Conservation (phyloP, 2,797 vertebrate genomes). For the Scolopax bukidnonensis region DNA sequence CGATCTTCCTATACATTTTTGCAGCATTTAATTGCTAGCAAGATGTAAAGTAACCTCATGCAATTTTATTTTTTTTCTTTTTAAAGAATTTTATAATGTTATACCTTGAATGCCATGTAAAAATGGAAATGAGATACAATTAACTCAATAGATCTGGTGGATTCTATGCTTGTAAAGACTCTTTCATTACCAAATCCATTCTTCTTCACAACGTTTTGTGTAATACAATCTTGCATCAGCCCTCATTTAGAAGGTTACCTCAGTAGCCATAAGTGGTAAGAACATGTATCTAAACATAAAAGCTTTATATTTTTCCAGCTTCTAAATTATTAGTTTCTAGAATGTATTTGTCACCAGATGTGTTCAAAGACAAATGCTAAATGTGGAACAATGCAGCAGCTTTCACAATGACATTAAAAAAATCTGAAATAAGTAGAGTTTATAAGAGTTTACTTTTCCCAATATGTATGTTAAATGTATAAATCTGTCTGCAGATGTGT, state of each 20-base stretch:
- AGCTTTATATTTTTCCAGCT: not conserved
- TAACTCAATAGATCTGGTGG: not conserved
- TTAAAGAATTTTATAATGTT: not conserved
- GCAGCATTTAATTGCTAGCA: not conserved
- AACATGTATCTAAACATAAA: not conserved
- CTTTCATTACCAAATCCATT: not conserved
- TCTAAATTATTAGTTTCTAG: not conserved
- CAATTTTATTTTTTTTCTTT: not conserved
- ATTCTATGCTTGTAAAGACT: not conserved
- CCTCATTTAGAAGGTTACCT: not conserved
- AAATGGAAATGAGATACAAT: conserved; percentile 5
- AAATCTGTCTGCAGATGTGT: not conserved
- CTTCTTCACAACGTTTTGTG: not conserved
- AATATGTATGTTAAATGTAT: not conserved
- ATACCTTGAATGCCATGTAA: not conserved
- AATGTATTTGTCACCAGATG: not conserved
- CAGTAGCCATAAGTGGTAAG: not conserved
- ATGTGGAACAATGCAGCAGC: not conserved
- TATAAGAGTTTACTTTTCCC: not conserved
- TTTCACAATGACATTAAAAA: not conserved
- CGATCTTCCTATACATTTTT: not conserved
- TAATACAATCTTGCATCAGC: not conserved
- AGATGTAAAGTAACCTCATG: not conserved
- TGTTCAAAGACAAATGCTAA: not conserved
- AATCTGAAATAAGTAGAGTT: not conserved